phyloP scores from a whole-genome alignment of 2,888 invertebrate species.

The Oxystoma pomonae region DNA sequence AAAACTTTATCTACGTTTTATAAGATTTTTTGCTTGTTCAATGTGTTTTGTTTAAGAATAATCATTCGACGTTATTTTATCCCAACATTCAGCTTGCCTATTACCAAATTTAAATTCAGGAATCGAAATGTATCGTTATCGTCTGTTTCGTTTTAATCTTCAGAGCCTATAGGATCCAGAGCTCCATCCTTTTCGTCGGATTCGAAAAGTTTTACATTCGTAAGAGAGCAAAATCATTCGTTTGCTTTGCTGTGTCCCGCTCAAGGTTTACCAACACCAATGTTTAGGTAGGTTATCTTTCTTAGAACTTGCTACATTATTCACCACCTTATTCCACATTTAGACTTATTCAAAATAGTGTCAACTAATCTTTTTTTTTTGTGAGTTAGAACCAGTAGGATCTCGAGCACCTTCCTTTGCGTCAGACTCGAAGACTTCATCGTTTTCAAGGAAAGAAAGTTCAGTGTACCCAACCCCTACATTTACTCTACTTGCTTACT shows the following conservation, averaged over 20 bases:
- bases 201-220: conserved; percentile 49
- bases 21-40: too few species aligned
- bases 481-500: conserved; percentile 53
- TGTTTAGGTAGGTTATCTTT: conserved; percentile 62
- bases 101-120: too few species aligned
- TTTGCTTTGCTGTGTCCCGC: conserved; percentile 52
- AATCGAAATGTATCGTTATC: too few species aligned
- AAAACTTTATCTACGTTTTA: too few species aligned
- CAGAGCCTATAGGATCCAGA: conserved; percentile 55
- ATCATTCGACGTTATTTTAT: not conserved
- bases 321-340: too few species aligned
- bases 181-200: conserved; percentile 48
- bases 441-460: conserved; percentile 45
- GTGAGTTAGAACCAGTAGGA: conserved; percentile 56
- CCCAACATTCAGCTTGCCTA: too few species aligned
- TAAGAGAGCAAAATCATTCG: conserved; percentile 46
- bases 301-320: too few species aligned
- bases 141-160: too few species aligned
- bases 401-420: conserved; percentile 50
- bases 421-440: conserved; percentile 49
- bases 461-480: conserved; percentile 54
- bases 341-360: too few species aligned
- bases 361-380: too few species aligned
- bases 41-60: conserved; percentile 27
- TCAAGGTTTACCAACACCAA: conserved; percentile 59